phyloP scores from a whole-genome alignment of 2,797 vertebrate genomes.

The Tympanoctomys barrerae region DNA sequence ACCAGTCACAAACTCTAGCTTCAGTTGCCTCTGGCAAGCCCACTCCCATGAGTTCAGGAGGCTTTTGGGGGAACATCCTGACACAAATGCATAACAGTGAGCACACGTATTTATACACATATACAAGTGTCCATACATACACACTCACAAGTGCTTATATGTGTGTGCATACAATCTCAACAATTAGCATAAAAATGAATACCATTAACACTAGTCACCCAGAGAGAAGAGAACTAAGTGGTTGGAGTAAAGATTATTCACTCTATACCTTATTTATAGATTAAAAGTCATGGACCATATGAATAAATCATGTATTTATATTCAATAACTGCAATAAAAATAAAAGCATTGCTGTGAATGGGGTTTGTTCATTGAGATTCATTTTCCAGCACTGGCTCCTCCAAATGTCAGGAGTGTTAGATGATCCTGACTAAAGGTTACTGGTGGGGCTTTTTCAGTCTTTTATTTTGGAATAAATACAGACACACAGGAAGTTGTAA shows the following conservation, averaged over 20 bases:
- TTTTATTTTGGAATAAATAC: constrained; percentile 75
- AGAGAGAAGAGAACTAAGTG: background rate
- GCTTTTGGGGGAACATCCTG: background rate
- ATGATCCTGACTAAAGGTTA: constrained; percentile 44
- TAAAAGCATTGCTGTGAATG: background rate
- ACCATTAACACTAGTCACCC: background rate
- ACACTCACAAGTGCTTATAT: background rate
- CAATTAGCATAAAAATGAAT: constrained; percentile 23
- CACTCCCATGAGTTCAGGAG: background rate
- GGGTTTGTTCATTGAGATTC: constrained; percentile 25
- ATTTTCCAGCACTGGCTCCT: background rate
- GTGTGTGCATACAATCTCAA: background rate
- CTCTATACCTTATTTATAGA: background rate
- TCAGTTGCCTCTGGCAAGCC: background rate
- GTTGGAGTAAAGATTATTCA: background rate
- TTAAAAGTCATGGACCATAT: constrained; percentile 24
- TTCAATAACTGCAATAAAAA: constrained; percentile 55
- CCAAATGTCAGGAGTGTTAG: constrained; percentile 8
- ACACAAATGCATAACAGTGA: background rate
- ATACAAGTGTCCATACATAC: background rate
- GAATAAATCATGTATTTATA: background rate
- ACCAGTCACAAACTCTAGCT: background rate
- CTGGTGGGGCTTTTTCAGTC: background rate
- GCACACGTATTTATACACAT: background rate
- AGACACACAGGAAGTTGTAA: constrained; percentile 66